A percentile compares a stretch with the other conserved stretches of the same genome.
Conservation (phyloP, 2,113 vertebrate species). For the Syrrhaptes paradoxus region DNA sequence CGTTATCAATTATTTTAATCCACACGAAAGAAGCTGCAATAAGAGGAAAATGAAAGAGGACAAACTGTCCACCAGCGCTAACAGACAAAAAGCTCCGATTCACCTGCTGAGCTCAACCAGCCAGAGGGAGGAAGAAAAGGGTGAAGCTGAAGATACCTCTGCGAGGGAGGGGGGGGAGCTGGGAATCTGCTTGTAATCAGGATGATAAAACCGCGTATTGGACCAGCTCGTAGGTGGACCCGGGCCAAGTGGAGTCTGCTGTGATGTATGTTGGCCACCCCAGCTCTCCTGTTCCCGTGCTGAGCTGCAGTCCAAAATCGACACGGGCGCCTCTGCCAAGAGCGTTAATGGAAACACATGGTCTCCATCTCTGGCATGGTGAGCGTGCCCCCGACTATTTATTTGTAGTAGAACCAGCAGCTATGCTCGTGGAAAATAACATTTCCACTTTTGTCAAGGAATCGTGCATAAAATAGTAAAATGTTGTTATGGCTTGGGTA, state of each 20-base stretch:
- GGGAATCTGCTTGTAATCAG: conserved; percentile 48
- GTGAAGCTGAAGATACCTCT: neutral
- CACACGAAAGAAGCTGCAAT: neutral
- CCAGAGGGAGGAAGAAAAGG: neutral
- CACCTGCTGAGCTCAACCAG: neutral
- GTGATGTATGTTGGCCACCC: conserved; percentile 64
- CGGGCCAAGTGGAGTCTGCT: conserved; percentile 32
- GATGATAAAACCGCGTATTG: conserved; percentile 37
- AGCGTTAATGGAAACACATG: conserved; percentile 51
- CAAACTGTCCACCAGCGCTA: neutral
- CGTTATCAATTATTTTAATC: conserved; percentile 60
- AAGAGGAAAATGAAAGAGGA: neutral
- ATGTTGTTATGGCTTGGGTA: neutral
- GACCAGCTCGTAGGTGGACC: conserved; percentile 2
- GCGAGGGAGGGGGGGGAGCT: neutral
- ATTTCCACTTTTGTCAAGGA: conserved; percentile 42
- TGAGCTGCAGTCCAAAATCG: conserved; percentile 41
- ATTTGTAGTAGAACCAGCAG: conserved; percentile 38
- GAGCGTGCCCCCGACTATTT: conserved; percentile 2
- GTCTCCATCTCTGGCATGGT: neutral
- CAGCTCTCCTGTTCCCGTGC: conserved; percentile 44
- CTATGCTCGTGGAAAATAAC: conserved; percentile 39
- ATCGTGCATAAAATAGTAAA: neutral
- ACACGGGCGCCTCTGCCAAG: conserved; percentile 48
- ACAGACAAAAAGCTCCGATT: neutral